phyloP scores from a whole-genome alignment of 2,888 invertebrate species.

The Pterostichus madidus region DNA sequence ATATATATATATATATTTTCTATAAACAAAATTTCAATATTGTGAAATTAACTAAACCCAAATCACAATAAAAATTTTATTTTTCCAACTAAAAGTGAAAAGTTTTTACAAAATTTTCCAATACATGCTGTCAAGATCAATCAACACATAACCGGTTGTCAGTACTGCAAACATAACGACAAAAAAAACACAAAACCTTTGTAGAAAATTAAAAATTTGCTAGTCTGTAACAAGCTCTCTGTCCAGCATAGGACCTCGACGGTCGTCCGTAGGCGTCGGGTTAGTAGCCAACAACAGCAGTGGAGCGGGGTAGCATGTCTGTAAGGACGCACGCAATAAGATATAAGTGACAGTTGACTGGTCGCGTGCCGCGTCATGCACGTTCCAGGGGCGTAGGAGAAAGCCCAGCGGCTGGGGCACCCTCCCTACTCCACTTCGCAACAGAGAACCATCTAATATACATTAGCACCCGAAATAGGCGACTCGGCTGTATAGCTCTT shows the following conservation, averaged over 20 bases:
- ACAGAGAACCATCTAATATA: conserved; percentile 49
- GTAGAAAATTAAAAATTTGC: not conserved
- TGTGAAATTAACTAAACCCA: too few species aligned
- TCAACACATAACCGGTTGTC: too few species aligned
- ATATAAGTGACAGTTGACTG: conserved; percentile 74
- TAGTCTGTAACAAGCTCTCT: conserved; percentile 27
- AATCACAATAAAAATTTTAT: too few species aligned
- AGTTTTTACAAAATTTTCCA: too few species aligned
- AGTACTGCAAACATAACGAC: not conserved
- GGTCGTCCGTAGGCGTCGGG: not conserved
- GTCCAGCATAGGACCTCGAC: not conserved
- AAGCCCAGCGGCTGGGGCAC: not conserved
- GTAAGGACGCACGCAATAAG: conserved; percentile 72
- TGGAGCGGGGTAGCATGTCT: conserved; percentile 69
- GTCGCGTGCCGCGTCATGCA: conserved; percentile 71
- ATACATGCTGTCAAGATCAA: too few species aligned
- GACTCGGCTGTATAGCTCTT: conserved; percentile 19
- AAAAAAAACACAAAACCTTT: not conserved
- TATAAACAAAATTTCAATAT: too few species aligned
- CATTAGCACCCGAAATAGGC: conserved; percentile 61
- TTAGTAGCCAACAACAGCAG: conserved; percentile 3
- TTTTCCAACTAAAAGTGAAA: too few species aligned
- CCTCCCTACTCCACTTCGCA: not conserved
- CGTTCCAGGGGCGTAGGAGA: conserved; percentile 8
- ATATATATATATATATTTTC: too few species aligned